These are phyloP conservation scores for Chloroclysta siterata DNA, from an alignment of 2,888 invertebrate genomes.

Conservation along the genomic window DNA sequence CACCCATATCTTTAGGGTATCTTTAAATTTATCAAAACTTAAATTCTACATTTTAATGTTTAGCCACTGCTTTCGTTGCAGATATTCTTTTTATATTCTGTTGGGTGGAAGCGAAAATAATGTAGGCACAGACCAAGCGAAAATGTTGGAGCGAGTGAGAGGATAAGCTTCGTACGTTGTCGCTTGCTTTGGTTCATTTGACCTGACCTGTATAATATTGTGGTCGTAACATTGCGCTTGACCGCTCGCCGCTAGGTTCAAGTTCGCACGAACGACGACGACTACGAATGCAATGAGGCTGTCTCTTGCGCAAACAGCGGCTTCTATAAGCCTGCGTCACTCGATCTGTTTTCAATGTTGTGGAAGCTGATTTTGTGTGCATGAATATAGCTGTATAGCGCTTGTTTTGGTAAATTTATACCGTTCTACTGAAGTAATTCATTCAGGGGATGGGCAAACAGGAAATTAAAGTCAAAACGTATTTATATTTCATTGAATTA, in stretches of 20 bases:
- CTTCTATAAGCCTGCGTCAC: slow-evolving; percentile 29
- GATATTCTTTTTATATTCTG: slow-evolving; percentile 46
- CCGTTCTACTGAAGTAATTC: too few relatives aligned
- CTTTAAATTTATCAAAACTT: slow-evolving; percentile 36
- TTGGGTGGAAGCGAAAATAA: not conserved
- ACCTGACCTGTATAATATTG: slow-evolving; percentile 33
- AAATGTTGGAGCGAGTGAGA: not conserved
- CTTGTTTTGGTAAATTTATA: not conserved
- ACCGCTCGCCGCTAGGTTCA: slow-evolving; percentile 67
- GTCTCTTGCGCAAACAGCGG: slow-evolving; percentile 59
- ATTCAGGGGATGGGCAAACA: too few relatives aligned
- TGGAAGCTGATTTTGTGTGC: not conserved
- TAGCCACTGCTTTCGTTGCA: slow-evolving; percentile 39
- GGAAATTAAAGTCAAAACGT: too few relatives aligned
- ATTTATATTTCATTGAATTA: too few relatives aligned
- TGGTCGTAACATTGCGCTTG: slow-evolving; percentile 62
- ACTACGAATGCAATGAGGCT: slow-evolving; percentile 41
- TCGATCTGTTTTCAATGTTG: not conserved
- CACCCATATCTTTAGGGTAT: slow-evolving; percentile 41
- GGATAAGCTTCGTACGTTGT: not conserved
- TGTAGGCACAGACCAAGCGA: not conserved
- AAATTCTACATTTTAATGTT: slow-evolving; percentile 39
- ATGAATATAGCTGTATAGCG: not conserved
- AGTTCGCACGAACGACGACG: slow-evolving; percentile 60
- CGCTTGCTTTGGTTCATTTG: slow-evolving; percentile 2